Evolutionary conservation across 92 coral and sea anemone genomes (phyloP), one percentile per base, ranked within the genome.

Genomic region (Meandrina meandrites): DNA sequence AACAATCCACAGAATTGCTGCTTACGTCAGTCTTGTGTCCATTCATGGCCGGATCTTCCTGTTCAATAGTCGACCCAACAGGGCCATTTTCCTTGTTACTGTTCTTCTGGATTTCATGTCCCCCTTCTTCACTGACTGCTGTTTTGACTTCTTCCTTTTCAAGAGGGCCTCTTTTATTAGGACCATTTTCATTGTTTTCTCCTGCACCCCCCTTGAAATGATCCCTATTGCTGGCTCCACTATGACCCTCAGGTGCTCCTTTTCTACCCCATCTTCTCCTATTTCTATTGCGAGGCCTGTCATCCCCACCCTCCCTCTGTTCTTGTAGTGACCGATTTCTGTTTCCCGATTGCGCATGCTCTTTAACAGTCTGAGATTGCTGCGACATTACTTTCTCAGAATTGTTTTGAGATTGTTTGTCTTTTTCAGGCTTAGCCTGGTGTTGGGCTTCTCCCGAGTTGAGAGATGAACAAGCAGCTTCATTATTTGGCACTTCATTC

Each of bases 241-340:
- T 60, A 5, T 27, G 75, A 24, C 67, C 50, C 53, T 21, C 82
- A 60, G 27, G 6, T 28, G 66, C 64, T 1, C 64, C 88, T 22
- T 75, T 60, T n/a, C 77, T 32, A 21, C 73, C 76, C 18, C 64
- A 51, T 50, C 88, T 77, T 85, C 82, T 83, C 21, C 67, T 66
- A 64, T 50, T 78, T 66, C 82, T 85, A 80, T 67, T 76, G 76
- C 88, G 76, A 30, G 48, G 56, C 66, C 88, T 66, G 1, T 60
- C 88, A 15, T 62, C 76, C 27, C 74, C 72, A 54, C 80, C 34
- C 19, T 53, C 72, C 22, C 88, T 78, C 50, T 48, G 75, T 42
- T 77, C 76, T 78, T 60, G 62, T n/a, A 30, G 34, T 62, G 2
- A 64, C 21, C 16, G 34, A 62, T 11, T 56, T 45, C 71, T 58